Conservation (phyloP, 2,797 vertebrate species). For the Hoplostethus atlanticus region DNA sequence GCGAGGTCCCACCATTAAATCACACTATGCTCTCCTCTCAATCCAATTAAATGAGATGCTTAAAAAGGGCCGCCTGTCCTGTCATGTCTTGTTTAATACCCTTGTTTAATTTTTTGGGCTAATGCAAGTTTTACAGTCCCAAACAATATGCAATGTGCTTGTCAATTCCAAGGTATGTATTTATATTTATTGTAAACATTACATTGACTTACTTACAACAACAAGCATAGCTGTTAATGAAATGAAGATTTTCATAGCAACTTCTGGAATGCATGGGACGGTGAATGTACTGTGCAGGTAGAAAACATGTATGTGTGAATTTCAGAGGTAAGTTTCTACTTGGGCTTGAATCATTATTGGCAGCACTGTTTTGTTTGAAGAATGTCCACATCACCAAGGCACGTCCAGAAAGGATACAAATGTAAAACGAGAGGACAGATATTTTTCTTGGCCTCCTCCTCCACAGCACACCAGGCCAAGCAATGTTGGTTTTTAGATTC, state of each 20-base stretch:
- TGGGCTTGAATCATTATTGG: slow-evolving; percentile 11
- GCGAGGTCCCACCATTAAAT: too few relatives aligned
- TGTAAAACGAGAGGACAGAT: slow-evolving; percentile 34
- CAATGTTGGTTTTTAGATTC: slow-evolving; percentile 18
- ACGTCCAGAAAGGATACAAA: slow-evolving; percentile 27
- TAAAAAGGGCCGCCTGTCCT: not conserved
- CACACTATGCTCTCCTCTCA: not conserved
- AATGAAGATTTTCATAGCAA: not conserved
- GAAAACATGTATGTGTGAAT: not conserved
- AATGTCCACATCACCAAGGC: not conserved
- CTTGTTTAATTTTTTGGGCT: not conserved
- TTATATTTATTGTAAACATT: not conserved
- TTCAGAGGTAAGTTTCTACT: slow-evolving; percentile 20
- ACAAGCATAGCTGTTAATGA: not conserved
- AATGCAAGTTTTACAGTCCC: not conserved
- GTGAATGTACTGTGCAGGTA: not conserved
- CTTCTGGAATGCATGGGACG: not conserved
- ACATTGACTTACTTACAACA: not conserved
- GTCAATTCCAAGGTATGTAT: too few relatives aligned
- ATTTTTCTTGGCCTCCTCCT: slow-evolving; percentile 27
- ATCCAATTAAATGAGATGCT: not conserved
- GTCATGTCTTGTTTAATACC: not conserved
- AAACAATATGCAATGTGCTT: too few relatives aligned
- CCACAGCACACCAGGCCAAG: not conserved
- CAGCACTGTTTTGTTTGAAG: slow-evolving; percentile 29